Conservation (phyloP, 2,797 vertebrate genomes). For the Lepus oiostolus region DNA sequence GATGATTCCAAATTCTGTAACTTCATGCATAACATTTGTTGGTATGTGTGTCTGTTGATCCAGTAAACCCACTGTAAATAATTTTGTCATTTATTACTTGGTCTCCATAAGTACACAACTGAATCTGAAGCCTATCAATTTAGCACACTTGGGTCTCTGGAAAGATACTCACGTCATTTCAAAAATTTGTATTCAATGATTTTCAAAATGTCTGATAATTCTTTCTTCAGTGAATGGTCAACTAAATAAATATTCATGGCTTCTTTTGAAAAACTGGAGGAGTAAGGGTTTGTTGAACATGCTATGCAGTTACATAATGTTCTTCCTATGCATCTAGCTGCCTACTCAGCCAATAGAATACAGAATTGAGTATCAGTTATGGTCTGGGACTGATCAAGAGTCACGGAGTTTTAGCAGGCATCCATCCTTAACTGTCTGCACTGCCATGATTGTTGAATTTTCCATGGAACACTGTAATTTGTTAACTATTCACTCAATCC, state of each 20-base stretch:
- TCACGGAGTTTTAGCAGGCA: background rate
- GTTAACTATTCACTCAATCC: background rate
- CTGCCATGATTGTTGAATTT: background rate
- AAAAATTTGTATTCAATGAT: background rate
- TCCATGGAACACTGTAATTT: background rate
- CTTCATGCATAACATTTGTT: background rate
- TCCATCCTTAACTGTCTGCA: background rate
- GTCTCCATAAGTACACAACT: accelerated
- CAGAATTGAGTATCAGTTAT: background rate
- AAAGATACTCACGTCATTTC: background rate
- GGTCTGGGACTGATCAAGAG: background rate
- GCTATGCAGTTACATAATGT: background rate
- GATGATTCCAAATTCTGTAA: background rate
- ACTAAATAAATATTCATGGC: background rate
- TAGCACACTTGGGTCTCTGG: background rate
- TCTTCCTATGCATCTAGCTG: background rate
- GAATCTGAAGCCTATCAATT: background rate
- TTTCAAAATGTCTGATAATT: background rate
- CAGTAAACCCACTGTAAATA: background rate
- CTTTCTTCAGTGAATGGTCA: background rate
- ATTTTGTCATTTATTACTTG: background rate
- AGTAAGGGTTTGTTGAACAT: background rate
- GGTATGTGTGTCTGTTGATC: accelerated
- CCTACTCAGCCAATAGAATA: background rate
- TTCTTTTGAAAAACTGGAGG: background rate